Base-by-base conservation (phyloP, 2,888 invertebrate species). In the Acronicta aceris region DNA sequence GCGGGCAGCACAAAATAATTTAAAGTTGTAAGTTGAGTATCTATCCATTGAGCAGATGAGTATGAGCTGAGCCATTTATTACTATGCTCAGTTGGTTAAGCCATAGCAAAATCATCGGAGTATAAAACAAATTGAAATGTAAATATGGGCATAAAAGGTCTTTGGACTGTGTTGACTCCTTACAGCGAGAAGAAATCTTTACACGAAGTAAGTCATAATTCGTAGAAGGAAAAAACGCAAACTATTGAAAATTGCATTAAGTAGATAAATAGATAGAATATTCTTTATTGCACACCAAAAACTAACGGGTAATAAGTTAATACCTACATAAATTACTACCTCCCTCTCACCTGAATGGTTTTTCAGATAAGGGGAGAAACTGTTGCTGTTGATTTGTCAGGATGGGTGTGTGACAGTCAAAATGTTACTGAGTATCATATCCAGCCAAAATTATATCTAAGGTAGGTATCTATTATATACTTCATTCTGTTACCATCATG, bases 331-430 rank as follows among this genome's bases (percentile, higher is more conserved):
- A 21, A 21, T 21, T 21, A 21, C 2, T 4, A 21, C 21, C 21
- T 21, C 2, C 21, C 21, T 21, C 21, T 4, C 30, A 30, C 3
- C 36, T 13, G 5, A 12, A 36, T 36, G 36, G n/a, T 15, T 38
- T 27, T 81, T 82, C 67, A 95, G 95, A 88, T 95, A 9, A 95
- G 96, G 67, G 98, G 97, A 0, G 97, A 98, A 93, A 96, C 96
- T 0, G 94, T 99, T 30, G 98, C 98, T 5, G 96, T 99, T 45
- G 99, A 99, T 93, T 94, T 99, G 67, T 97, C 98, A 70, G 97
- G 98, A 62, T 99, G 98, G 98, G 96, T 99, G 38, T 98, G 98
- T 83, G 98, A 98, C 82, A 97, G 97, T 74, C 97, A 98, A 82
- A 96, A 96, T 89, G 95, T 97, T 13, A 95, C 96, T 0, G 97